Percentiles rank a stretch among this genome's conserved stretches.
These are phyloP conservation scores for Donacobius atricapilla DNA, from an alignment of 2,113 vertebrate genomes.

Conservation along the genomic window DNA sequence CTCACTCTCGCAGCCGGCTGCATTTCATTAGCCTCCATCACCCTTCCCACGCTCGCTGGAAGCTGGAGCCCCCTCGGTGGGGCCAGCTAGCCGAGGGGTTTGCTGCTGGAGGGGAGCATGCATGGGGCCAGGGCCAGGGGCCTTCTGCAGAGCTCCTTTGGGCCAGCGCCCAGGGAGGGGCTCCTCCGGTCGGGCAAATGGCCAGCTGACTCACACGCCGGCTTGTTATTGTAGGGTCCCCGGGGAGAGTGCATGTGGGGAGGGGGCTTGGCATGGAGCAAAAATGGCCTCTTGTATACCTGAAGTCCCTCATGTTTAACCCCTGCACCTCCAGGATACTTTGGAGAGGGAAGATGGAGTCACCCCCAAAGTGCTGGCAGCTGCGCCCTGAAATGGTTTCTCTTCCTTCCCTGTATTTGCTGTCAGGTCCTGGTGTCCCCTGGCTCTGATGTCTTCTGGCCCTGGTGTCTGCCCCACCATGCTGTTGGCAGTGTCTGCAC, in stretches of 20 bases:
- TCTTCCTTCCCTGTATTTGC: background rate
- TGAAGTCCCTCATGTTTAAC: background rate
- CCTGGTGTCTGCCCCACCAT: background rate
- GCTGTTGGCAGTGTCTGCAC: background rate
- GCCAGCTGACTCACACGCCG: conserved; percentile 51
- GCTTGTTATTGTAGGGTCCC: conserved; percentile 44
- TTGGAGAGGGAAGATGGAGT: background rate
- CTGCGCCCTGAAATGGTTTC: background rate
- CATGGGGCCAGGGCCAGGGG: conserved; percentile 32
- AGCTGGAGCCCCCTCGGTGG: background rate
- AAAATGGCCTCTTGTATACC: conserved; percentile 8
- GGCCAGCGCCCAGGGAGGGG: conserved; percentile 61
- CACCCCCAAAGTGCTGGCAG: background rate
- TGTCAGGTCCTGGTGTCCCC: background rate
- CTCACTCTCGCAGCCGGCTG: background rate
- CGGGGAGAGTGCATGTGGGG: background rate
- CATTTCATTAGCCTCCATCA: conserved; percentile 24
- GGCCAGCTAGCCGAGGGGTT: background rate
- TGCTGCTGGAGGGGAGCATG: background rate
- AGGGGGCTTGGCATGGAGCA: conserved; percentile 18
- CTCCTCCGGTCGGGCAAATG: conserved; percentile 29
- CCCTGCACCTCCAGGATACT: background rate
- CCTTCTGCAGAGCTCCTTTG: conserved; percentile 43
- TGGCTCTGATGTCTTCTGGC: background rate
- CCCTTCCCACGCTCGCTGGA: conserved; percentile 42